These are phyloP conservation scores for Verasper variegatus DNA, from an alignment of 2,113 vertebrate genomes.

Conservation along the genomic window DNA sequence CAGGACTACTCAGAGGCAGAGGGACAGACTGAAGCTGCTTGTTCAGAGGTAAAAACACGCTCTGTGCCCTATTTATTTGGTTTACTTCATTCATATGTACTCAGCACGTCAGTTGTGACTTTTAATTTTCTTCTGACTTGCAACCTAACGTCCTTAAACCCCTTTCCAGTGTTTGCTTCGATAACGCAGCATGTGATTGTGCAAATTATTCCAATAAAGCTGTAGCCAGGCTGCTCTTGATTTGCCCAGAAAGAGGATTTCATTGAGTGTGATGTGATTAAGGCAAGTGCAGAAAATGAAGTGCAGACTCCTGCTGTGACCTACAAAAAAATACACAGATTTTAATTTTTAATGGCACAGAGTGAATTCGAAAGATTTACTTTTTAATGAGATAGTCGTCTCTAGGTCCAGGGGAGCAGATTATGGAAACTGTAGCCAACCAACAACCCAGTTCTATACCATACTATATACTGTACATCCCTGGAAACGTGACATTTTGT, in stretches of 20 bases:
- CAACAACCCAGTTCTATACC: background rate
- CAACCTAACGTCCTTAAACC: conserved; percentile 16
- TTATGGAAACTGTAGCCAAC: background rate
- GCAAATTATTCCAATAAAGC: conserved; percentile 51
- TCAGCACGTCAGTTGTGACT: background rate
- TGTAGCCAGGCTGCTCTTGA: conserved; percentile 14
- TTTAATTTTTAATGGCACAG: conserved; percentile 61
- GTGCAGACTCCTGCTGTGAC: conserved; percentile 52
- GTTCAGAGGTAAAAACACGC: conserved; percentile 73
- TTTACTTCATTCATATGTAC: conserved; percentile 2
- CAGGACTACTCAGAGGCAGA: conserved; percentile 67
- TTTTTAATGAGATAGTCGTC: conserved; percentile 60
- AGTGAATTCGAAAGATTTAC: conserved; percentile 44
- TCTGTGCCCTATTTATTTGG: conserved; percentile 21
- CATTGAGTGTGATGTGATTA: conserved; percentile 56
- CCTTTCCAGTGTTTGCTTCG: conserved; percentile 32
- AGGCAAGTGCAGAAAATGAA: conserved; percentile 49
- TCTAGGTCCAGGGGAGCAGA: background rate
- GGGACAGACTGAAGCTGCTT: conserved; percentile 71
- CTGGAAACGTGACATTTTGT: conserved; percentile 14
- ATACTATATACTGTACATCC: background rate
- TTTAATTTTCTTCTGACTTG: background rate
- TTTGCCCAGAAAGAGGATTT: conserved; percentile 57
- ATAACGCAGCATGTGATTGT: conserved; percentile 52
- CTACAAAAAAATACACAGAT: conserved; percentile 51